Base-by-base conservation (phyloP, 1,140 invertebrate species). In the Pogonus chalceus region DNA sequence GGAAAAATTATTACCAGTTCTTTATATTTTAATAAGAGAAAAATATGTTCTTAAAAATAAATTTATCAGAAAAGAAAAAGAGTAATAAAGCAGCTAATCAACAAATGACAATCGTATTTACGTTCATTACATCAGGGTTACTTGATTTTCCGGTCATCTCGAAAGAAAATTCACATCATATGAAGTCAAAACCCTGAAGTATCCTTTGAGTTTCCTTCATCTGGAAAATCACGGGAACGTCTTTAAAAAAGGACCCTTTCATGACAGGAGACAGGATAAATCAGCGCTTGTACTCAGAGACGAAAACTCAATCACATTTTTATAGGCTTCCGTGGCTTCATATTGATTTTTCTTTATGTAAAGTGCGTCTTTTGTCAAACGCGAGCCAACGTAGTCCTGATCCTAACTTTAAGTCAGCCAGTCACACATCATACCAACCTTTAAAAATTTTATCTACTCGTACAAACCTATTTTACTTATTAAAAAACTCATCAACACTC, bases 301-400 rank as follows among this genome's bases (percentile, higher is more conserved):
- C 37, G 37, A 43, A 43, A 43, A 43, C 37, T 43, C 37, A 43
- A 43, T 43, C 37, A 43, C 37, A 43, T 43, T 43, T 43, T 43
- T 43, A 43, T 43, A 43, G 37, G 37, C 37, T 43, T 43, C 37
- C 37, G 37, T 18, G 37, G 7, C 7, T 43, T 18, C 37, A 43
- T 43, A 43, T 43, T 43, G 37, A 43, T 43, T 43, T 43, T 43
- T 43, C 37, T 43, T 43, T 43, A 43, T 43, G 37, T 43, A 43
- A 43, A 43, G 37, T 43, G 37, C 37, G 18, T 16, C 37, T 16
- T 43, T 43, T 43, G 37, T 43, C 37, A 43, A n/a, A n/a, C n/a
- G n/a, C n/a, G n/a, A n/a, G n/a, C n/a, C n/a, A n/a, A n/a, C n/a
- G n/a, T n/a, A n/a, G n/a, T n/a, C n/a, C n/a, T n/a, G n/a, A n/a